These are phyloP conservation scores for Catonia carolina DNA, from an alignment of 2,888 invertebrate species.

Conservation along the genomic window DNA sequence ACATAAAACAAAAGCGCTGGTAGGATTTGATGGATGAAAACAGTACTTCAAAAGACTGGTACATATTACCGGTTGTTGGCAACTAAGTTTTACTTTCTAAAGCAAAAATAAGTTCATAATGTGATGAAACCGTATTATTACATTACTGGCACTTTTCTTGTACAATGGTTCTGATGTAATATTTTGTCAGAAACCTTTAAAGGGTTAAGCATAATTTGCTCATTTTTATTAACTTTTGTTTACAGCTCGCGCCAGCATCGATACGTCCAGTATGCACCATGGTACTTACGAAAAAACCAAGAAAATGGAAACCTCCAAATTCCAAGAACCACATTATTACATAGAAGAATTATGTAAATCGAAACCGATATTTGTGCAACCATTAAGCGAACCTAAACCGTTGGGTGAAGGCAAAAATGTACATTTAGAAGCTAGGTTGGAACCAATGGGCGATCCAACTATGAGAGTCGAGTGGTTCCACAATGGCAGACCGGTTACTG, in stretches of 20 bases:
- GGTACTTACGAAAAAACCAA: slow-evolving; percentile 80
- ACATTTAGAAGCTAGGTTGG: slow-evolving; percentile 83
- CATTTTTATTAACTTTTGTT: slow-evolving; percentile 32
- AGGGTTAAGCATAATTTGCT: too few species aligned
- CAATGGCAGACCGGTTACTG: slow-evolving; percentile 81
- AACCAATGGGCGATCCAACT: slow-evolving; percentile 93
- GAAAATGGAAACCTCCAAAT: slow-evolving; percentile 76
- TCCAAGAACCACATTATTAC: slow-evolving; percentile 79
- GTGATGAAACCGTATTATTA: too few species aligned
- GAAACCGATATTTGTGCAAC: slow-evolving; percentile 89
- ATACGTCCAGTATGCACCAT: slow-evolving; percentile 85
- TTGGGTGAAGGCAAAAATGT: slow-evolving; percentile 83
- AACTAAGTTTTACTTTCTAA: too few species aligned
- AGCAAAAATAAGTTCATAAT: too few species aligned
- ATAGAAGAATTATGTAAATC: slow-evolving; percentile 90
- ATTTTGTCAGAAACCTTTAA: too few species aligned
- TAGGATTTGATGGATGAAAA: too few species aligned
- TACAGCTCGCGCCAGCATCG: slow-evolving; percentile 78
- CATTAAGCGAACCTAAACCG: slow-evolving; percentile 77
- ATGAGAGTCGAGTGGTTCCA: slow-evolving; percentile 96
- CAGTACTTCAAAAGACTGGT: too few species aligned
- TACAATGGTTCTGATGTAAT: too few species aligned
- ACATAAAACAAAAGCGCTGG: too few species aligned
- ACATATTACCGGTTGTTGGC: too few species aligned
- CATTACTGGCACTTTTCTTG: too few species aligned